Conservation (phyloP, 2,113 vertebrate species). For the Oostethus manadensis region DNA sequence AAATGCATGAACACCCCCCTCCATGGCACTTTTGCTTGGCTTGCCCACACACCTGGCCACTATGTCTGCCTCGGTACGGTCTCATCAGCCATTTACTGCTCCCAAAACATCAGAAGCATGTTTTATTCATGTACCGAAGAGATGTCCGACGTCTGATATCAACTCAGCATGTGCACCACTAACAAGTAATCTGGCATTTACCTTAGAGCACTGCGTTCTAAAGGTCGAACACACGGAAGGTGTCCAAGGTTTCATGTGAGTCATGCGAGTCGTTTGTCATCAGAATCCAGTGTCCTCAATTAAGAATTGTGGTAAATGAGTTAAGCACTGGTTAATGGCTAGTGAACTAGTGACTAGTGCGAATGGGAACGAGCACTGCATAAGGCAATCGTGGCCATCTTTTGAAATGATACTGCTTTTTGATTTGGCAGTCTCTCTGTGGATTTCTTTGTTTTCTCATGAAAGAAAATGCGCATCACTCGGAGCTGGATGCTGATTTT, state of each 20-base stretch:
- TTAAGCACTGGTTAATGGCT: too few species aligned
- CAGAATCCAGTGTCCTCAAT: not conserved
- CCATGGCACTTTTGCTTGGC: not conserved
- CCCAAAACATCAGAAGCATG: conserved; percentile 58
- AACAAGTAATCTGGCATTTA: conserved; percentile 19
- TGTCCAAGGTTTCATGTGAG: not conserved
- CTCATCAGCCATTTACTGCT: conserved; percentile 67
- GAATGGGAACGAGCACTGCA: too few species aligned
- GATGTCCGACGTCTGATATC: conserved; percentile 41
- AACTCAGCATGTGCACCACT: conserved; percentile 4
- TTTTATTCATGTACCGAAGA: conserved; percentile 67
- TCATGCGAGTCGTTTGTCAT: conserved; percentile 4
- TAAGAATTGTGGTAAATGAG: not conserved
- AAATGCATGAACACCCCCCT: conserved; percentile 30
- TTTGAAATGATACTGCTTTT: too few species aligned
- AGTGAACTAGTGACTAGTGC: too few species aligned
- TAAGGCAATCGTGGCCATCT: too few species aligned
- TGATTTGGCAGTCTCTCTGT: too few species aligned
- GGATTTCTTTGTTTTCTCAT: too few species aligned
- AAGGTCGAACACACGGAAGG: not conserved
- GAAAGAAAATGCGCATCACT: too few species aligned
- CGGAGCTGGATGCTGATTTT: too few species aligned
- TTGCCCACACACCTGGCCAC: conserved; percentile 30
- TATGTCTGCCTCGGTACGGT: conserved; percentile 30
- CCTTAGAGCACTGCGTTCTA: not conserved